These are phyloP conservation scores for Littorina saxatilis DNA, from an alignment of 1,140 invertebrate species.

Conservation along the genomic window DNA sequence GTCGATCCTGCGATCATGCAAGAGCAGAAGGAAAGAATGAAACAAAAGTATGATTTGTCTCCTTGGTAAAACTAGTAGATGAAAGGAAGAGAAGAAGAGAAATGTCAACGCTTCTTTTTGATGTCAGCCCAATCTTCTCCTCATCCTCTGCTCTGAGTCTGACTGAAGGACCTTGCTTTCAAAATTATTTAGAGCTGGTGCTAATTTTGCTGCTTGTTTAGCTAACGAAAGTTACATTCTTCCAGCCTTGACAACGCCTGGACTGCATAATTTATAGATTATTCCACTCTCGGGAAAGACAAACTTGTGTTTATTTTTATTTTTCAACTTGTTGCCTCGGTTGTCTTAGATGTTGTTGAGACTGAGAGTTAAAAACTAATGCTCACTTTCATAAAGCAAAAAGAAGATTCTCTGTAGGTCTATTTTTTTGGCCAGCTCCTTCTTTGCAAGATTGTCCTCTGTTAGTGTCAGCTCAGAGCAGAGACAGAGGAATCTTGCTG, in stretches of 20 bases:
- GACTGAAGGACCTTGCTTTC: background rate
- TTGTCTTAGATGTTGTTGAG: too few relatives aligned
- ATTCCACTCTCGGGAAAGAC: too few relatives aligned
- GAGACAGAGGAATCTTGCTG: constrained; percentile 16
- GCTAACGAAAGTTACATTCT: too few relatives aligned
- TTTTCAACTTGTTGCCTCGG: too few relatives aligned
- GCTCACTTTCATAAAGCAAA: too few relatives aligned
- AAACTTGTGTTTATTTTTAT: too few relatives aligned
- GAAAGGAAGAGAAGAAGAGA: background rate
- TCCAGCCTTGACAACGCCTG: too few relatives aligned
- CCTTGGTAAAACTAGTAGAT: background rate
- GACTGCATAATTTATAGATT: too few relatives aligned
- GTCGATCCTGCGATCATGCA: constrained; percentile 39
- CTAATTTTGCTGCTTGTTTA: too few relatives aligned
- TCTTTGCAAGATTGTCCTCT: constrained; percentile 20
- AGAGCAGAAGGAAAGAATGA: constrained; percentile 34
- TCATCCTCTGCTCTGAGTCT: constrained; percentile 26
- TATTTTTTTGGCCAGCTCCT: constrained; percentile 1
- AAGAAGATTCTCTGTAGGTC: too few relatives aligned
- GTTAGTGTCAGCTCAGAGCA: background rate
- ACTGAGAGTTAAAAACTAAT: too few relatives aligned
- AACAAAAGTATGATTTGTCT: constrained; percentile 28
- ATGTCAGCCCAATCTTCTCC: constrained; percentile 24
- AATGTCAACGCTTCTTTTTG: background rate
- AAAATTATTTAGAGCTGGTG: too few relatives aligned